Base-by-base conservation (phyloP, 2,113 vertebrate genomes). In the Caretta caretta region DNA sequence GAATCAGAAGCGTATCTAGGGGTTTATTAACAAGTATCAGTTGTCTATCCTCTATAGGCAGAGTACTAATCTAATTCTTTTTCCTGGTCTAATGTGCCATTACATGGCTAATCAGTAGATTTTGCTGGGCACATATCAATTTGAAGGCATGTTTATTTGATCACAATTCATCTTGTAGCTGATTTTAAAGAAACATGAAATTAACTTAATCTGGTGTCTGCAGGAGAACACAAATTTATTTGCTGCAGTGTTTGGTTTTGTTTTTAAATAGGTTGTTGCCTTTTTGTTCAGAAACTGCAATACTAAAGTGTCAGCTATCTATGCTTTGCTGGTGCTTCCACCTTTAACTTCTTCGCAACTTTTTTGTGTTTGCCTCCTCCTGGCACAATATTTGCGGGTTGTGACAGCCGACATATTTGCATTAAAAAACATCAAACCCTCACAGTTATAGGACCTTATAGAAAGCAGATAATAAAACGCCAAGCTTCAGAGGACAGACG, bases 21-120 rank as follows among this genome's bases (percentile, higher is more conserved):
- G 90, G 88, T 86, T 97, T 96, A 97, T 97, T 97, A 97, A 92
- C 10, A 0, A 90, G 22, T 96, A 98, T 97, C 96, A 96, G 90
- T 94, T 94, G 83, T 93, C 84, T 59, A 88, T 93, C 91, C 94
- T 96, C 84, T 89, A 93, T 65, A 97, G 92, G 90, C 97, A 92
- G 27, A 93, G 85, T 86, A 90, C 82, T 90, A 83, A 94, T 96
- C 92, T 96, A 87, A 81, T 92, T 94, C 88, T 81, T 96, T 96
- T 95, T 83, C 88, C 81, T 97, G 96, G 90, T 94, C 83, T 96
- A 97, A 93, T 91, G 91, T 69, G 90, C 22, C 76, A 96, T 96
- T 95, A 97, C 65, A 90, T 72, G 88, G 88, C 90, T 96, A 96
- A 97, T 96, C 96, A 92, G 83, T 75, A 72, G 6, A 78, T 83